Percentiles rank a stretch among this genome's conserved stretches.
phyloP scores from a whole-genome alignment of 1,140 invertebrate species.

The Drosophila sp. region DNA sequence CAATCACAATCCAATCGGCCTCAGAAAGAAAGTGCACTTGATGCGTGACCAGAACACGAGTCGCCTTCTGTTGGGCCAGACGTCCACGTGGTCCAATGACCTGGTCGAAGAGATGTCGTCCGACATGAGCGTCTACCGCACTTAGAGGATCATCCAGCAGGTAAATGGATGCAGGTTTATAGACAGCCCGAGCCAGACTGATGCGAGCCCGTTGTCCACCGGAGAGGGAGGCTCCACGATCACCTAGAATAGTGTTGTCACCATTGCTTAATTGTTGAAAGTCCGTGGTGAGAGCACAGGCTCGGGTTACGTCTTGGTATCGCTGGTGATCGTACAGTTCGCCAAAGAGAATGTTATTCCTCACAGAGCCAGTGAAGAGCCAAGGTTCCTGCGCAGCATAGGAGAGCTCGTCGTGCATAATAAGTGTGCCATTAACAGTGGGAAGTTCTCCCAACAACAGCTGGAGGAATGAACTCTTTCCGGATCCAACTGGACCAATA shows the following conservation, averaged over 20 bases:
- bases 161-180: constrained; percentile 90
- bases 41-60: constrained; percentile 92
- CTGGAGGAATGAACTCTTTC: constrained; percentile 92
- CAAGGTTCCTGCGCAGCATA: constrained; percentile 92
- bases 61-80: constrained; percentile 87
- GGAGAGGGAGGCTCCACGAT: constrained; percentile 92
- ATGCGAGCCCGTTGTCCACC: constrained; percentile 95
- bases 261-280: constrained; percentile 92
- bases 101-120: constrained; percentile 88
- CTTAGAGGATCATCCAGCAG: constrained; percentile 92
- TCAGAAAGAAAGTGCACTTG: constrained; percentile 92
- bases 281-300: constrained; percentile 90
- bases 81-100: constrained; percentile 86
- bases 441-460: constrained; percentile 90
- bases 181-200: constrained; percentile 91
- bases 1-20: constrained; percentile 90
- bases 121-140: constrained; percentile 89
- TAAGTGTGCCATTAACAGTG: constrained; percentile 87
- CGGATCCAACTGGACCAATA: constrained; percentile 91
- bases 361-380: constrained; percentile 89
- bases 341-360: constrained; percentile 94
- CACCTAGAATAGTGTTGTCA: constrained; percentile 93
- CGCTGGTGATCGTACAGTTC: constrained; percentile 87
- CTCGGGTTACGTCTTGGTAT: constrained; percentile 89
- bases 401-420: constrained; percentile 88